Evolutionary conservation across 1,140 invertebrate species (phyloP), one percentile per base, ranked within the genome.

Genomic region (Cydia fagiglandana): DNA sequence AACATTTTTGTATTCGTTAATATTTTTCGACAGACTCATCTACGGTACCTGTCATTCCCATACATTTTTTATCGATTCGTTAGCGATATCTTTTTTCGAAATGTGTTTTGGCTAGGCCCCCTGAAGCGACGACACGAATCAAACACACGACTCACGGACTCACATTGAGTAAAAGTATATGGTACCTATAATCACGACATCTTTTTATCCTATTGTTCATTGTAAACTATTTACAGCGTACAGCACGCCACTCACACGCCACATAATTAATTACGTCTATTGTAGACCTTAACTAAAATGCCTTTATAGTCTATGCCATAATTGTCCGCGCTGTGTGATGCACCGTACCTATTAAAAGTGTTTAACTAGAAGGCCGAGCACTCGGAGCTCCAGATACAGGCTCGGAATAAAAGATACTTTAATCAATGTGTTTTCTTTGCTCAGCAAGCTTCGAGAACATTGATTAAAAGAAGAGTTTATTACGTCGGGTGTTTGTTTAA

Each of bases 281-380:
- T 70, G 34, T 70, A 70, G 34, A 38, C 66, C 34, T 70, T 70
- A 70, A 38, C 5, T 61, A n/a, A 38, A 70, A 38, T 4, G 34
- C n/a, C 30, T 70, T 70, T 17, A 38, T 4, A 17, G 66, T 70
- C 38, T 38, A 41, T 17, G 66, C 34, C 15, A 41, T 41, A 17
- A 70, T 61, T 20, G 9, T 15, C 34, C 30, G 0, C n/a, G 15
- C 30, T 38, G 30, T 17, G 66, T 70, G 66, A 38, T 38, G 34
- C 30, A n/a, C n/a, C n/a, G 38, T 70, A 70, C 30, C 66, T 70
- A 70, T 70, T 70, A 70, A 70, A 38, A 70, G 66, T 70, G 66
- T 70, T 70, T 70, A 70, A 70, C 66, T 70, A 70, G 66, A 70
- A 70, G 66, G 66, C 66, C 66, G 66, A 70, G 66, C n/a, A 70